Evolutionary conservation across 2,113 vertebrate genomes (phyloP).

Genomic region (Oreotragus oreotragus): DNA sequence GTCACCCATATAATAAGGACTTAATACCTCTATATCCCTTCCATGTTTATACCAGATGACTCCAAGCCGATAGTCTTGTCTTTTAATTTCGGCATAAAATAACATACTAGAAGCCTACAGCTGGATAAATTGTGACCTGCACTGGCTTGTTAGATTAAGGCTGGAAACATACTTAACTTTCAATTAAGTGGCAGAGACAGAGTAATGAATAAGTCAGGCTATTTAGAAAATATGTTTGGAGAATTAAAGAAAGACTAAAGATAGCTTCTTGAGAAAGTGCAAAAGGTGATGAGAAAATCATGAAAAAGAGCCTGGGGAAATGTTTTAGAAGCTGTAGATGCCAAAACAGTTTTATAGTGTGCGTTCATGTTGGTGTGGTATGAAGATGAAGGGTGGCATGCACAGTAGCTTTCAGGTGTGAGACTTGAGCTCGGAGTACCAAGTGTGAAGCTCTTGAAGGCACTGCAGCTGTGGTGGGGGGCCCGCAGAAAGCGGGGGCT

Average conservation of each 20-base stretch:
- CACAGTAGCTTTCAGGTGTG: too few species aligned
- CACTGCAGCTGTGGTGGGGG: neutral
- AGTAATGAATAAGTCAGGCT: neutral
- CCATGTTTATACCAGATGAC: neutral
- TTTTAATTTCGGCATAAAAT: neutral
- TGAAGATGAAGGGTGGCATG: neutral
- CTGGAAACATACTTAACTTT: neutral
- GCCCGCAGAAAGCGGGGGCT: neutral
- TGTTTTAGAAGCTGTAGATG: neutral
- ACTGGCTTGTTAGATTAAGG: neutral
- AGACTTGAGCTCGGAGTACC: neutral
- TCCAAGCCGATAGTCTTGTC: neutral
- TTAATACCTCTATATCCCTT: neutral
- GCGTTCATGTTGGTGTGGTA: neutral
- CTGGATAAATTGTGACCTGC: neutral
- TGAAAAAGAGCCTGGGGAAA: neutral
- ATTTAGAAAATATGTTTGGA: constrained; percentile 1
- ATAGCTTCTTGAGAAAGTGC: neutral
- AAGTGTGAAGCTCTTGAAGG: neutral
- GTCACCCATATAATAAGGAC: neutral
- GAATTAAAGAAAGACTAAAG: neutral
- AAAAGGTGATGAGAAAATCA: neutral
- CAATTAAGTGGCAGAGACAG: neutral
- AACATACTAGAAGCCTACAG: neutral
- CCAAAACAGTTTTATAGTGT: neutral